Base-by-base conservation (phyloP, 2,797 vertebrate genomes). In the Molossus alvarezi region DNA sequence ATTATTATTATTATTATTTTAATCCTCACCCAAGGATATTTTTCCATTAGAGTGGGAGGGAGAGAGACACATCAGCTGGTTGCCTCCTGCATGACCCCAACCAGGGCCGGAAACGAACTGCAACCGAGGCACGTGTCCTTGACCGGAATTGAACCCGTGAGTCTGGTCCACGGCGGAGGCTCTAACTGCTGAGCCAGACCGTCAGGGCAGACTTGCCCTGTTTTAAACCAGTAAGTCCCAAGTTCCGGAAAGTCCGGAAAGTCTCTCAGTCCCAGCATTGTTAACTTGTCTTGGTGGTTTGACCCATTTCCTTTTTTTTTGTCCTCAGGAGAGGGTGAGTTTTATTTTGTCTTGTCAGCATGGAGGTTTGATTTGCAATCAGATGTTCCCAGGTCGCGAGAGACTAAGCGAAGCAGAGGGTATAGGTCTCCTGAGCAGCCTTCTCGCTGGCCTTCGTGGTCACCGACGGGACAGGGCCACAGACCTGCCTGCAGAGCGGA, bases 401-500 rank as follows among this genome's bases (percentile, higher is more conserved):
- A 94, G 95, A 97, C 92, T 77, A 97, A 98, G 97, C 97, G 96
- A 98, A 95, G 97, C 96, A 93, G 72, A 92, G 92, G 94, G 76
- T 37, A 83, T 60, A 67, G 91, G 92, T 94, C 95, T 96, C 96
- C 98, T 99, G 98, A 95, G 69, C 97, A 97, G 12, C 99, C 99
- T 55, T 99, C 99, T 8, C 97, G 95, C 3, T 99, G 99, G 0
- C 99, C 98, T 96, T 98, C 99, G 95, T 99, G 99, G 58, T 99
- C 99, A 89, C 99, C 99, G 18, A 99, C 98, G 95, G 99, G 99
- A 98, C 98, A 99, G 98, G 98, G 99, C 99, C 97, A 99, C n/a
- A n/a, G 79, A 99, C 97, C 99, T 99, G 99, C 99, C 99, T 98
- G 99, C 99, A 97, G 99, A 99, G 98, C 99, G 99, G 23, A 99